phyloP scores from a whole-genome alignment of 2,797 vertebrate species.

The Ctenochaetus hawaiiensis region DNA sequence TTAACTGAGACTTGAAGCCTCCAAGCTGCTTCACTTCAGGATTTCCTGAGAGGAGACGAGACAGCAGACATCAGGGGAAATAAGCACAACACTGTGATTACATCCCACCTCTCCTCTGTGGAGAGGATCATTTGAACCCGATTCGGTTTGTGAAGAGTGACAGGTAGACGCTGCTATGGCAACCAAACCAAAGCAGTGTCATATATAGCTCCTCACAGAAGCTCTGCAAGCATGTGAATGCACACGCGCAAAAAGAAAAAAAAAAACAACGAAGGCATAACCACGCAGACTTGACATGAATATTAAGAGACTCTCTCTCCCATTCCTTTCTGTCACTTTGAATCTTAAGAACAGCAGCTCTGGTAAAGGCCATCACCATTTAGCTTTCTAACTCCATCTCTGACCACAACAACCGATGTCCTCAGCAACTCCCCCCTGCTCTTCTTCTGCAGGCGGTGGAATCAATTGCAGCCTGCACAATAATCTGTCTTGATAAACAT shows the following conservation, averaged over 20 bases:
- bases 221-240: conserved; percentile 46
- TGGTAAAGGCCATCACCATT: conserved; percentile 46
- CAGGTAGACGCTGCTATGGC: conserved; percentile 85
- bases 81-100: conserved; percentile 73
- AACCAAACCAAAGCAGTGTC: conserved; percentile 79
- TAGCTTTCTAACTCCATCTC: conserved; percentile 30
- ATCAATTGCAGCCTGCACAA: conserved; percentile 42
- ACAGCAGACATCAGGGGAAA: conserved; percentile 76
- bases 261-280: conserved; percentile 53
- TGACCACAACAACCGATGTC: conserved; percentile 35
- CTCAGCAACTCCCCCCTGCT: conserved; percentile 20
- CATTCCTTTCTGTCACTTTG: conserved; percentile 62
- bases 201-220: conserved; percentile 62
- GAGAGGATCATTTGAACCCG: conserved; percentile 74
- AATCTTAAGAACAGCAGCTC: conserved; percentile 52
- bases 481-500: conserved; percentile 34
- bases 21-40: conserved; percentile 36
- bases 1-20: conserved; percentile 35
- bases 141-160: conserved; percentile 76
- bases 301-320: conserved; percentile 58
- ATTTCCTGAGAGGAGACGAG: conserved; percentile 58
- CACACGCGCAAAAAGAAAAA: conserved; percentile 6
- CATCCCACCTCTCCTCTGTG: conserved; percentile 66
- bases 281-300: conserved; percentile 66
- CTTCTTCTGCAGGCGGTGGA: conserved; percentile 30